These are phyloP conservation scores for Proterorhinus semilunaris DNA, from an alignment of 2,113 vertebrate species.

Conservation along the genomic window DNA sequence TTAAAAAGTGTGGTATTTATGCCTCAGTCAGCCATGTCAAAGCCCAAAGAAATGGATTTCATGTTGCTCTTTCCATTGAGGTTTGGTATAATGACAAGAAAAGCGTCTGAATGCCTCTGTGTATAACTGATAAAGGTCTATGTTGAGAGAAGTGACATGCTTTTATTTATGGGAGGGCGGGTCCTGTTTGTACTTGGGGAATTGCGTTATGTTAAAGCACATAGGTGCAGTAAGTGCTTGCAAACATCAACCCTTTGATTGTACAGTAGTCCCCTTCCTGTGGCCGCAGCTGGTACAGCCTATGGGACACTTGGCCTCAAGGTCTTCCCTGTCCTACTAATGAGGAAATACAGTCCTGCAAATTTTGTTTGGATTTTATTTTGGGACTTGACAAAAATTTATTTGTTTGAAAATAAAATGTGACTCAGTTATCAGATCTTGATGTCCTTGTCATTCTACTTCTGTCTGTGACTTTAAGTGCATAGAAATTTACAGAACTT, in stretches of 20 bases:
- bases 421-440: conserved; percentile 78
- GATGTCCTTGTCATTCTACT: conserved; percentile 63
- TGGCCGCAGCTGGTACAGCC: conserved; percentile 73
- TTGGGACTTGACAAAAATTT: conserved; percentile 80
- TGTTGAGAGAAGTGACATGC: conserved; percentile 65
- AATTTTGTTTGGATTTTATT: conserved; percentile 72
- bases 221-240: conserved; percentile 85
- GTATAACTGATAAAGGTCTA: conserved; percentile 70
- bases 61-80: conserved; percentile 73
- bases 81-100: conserved; percentile 59
- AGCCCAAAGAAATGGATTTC: conserved; percentile 82
- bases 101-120: conserved; percentile 72
- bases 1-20: conserved; percentile 72
- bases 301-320: conserved; percentile 71
- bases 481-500: background rate
- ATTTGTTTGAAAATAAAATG: conserved; percentile 85
- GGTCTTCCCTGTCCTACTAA: conserved; percentile 75
- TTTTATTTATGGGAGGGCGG: conserved; percentile 56
- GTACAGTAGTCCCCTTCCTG: conserved; percentile 79
- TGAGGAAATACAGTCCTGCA: conserved; percentile 74
- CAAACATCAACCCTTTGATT: conserved; percentile 79
- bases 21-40: conserved; percentile 77
- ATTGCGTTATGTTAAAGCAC: conserved; percentile 76
- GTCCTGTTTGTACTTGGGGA: conserved; percentile 75
- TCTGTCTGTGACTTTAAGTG: conserved; percentile 11